phyloP scores from a whole-genome alignment of 2,888 invertebrate genomes.

The Pogonocherus hispidulus region DNA sequence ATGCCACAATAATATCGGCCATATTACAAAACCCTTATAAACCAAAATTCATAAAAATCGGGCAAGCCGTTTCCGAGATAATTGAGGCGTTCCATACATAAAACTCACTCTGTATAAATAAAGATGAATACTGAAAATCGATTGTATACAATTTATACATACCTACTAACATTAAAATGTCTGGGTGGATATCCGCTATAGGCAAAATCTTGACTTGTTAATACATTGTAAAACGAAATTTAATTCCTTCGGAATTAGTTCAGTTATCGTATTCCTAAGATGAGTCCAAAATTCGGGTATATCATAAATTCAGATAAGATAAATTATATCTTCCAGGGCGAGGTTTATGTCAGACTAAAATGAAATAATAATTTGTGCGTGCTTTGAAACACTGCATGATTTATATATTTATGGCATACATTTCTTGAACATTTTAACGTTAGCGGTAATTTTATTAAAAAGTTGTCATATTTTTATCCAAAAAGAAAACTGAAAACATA shows the following conservation, averaged over 20 bases:
- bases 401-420: not conserved
- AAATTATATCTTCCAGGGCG: slow-evolving; percentile 24
- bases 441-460: too few relatives aligned
- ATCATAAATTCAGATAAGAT: slow-evolving; percentile 17
- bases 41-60: too few relatives aligned
- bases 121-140: not conserved
- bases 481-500: too few relatives aligned
- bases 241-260: slow-evolving; percentile 22
- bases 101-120: too few relatives aligned
- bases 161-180: too few relatives aligned
- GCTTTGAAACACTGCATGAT: not conserved
- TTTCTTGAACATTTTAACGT: too few relatives aligned
- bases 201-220: slow-evolving; percentile 21
- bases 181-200: not conserved
- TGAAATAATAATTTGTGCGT: slow-evolving; percentile 20
- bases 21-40: too few relatives aligned
- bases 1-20: too few relatives aligned
- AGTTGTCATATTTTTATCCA: too few relatives aligned
- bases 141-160: not conserved
- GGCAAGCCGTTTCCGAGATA: too few relatives aligned
- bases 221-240: slow-evolving; percentile 12
- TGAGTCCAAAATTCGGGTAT: slow-evolving; percentile 17
- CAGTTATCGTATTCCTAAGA: slow-evolving; percentile 18
- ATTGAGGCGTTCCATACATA: too few relatives aligned
- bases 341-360: slow-evolving; percentile 20